Evolutionary conservation across 2,797 vertebrate genomes (phyloP).

Genomic region (Sardinella longiceps): DNA sequence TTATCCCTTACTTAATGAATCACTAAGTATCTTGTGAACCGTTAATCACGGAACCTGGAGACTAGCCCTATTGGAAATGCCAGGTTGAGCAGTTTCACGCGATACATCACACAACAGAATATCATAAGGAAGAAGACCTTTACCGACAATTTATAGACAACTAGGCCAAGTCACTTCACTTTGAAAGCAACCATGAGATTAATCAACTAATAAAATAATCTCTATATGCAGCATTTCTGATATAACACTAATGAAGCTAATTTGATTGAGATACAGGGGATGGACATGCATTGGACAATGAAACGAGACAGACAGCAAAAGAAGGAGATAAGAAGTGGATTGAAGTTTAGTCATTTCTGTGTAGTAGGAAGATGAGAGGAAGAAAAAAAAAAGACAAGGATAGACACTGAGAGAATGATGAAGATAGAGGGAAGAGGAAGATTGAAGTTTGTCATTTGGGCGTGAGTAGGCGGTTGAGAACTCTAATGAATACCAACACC

Average conservation of each 20-base stretch:
- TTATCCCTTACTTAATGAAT: no score
- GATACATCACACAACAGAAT: no score
- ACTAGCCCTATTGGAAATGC: no score
- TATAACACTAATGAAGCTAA: not conserved
- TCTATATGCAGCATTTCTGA: not conserved
- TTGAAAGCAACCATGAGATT: no score
- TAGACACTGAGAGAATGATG: conserved; percentile 1
- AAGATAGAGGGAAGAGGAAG: conserved; percentile 51
- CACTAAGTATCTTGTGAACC: no score
- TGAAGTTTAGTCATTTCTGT: conserved; percentile 8
- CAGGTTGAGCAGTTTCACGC: no score
- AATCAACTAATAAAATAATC: no score
- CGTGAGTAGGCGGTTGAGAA: conserved; percentile 62
- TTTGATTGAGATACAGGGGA: not conserved
- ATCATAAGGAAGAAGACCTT: no score
- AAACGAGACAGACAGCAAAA: not conserved
- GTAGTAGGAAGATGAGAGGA: not conserved
- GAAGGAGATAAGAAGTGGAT: not conserved
- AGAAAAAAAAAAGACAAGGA: conserved; percentile 33
- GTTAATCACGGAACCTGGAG: no score
- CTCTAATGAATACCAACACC: conserved; percentile 69
- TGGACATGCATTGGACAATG: no score
- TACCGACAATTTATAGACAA: no score
- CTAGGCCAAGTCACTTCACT: no score
- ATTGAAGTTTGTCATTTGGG: conserved; percentile 68